Evolutionary conservation across 1,140 invertebrate genomes (phyloP).

Genomic region (Conopomorpha cramerella): DNA sequence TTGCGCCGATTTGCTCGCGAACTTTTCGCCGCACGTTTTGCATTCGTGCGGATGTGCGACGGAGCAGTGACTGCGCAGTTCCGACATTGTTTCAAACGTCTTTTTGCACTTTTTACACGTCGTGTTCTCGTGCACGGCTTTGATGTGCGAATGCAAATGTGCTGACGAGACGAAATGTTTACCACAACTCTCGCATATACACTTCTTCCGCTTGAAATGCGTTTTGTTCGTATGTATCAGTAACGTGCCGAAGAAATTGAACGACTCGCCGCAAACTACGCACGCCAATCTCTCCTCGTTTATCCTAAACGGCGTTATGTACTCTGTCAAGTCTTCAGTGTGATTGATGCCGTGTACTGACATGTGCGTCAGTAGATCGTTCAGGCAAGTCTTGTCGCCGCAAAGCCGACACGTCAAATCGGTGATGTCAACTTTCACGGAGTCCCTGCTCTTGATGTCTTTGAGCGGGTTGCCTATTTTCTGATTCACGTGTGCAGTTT

Average conservation of each 20-base stretch:
- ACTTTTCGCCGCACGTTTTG: slow-evolving; percentile 12
- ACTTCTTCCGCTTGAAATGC: slow-evolving; percentile 35
- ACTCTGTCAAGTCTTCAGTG: slow-evolving; percentile 36
- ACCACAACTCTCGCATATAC: slow-evolving; percentile 42
- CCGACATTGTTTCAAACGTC: background rate
- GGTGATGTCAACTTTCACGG: slow-evolving; percentile 35
- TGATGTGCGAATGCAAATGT: slow-evolving; percentile 26
- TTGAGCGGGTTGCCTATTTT: slow-evolving; percentile 28
- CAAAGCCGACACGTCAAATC: slow-evolving; percentile 35
- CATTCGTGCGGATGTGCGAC: too few species aligned
- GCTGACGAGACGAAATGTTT: slow-evolving; percentile 36
- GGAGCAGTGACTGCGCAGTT: background rate
- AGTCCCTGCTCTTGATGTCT: slow-evolving; percentile 43
- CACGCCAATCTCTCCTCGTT: slow-evolving; percentile 32
- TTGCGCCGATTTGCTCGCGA: slow-evolving; percentile 18
- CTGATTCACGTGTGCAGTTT: slow-evolving; percentile 21
- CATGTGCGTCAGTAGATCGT: slow-evolving; percentile 27
- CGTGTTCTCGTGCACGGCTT: slow-evolving; percentile 32
- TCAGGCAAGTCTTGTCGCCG: slow-evolving; percentile 30
- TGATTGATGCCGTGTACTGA: slow-evolving; percentile 26
- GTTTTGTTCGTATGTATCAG: slow-evolving; percentile 45
- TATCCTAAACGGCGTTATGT: slow-evolving; percentile 37
- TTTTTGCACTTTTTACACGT: background rate
- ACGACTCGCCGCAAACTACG: slow-evolving; percentile 27
- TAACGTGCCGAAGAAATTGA: slow-evolving; percentile 37